Base-by-base conservation (phyloP, 2,113 vertebrate genomes). In the Anarhynchus alexandrinus region DNA sequence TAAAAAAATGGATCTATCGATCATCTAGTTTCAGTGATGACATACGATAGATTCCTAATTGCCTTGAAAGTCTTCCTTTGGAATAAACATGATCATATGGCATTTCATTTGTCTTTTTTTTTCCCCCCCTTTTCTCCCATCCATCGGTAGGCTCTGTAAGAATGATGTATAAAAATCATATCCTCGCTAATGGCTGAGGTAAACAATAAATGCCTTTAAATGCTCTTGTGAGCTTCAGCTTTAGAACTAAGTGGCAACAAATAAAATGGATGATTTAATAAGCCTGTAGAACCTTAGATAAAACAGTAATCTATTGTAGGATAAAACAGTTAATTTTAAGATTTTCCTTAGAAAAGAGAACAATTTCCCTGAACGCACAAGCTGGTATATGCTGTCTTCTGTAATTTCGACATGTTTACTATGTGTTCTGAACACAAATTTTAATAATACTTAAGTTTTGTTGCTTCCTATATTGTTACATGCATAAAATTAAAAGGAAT, bases 201-300 rank as follows among this genome's bases (percentile, higher is more conserved):
- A 57, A 40, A 77, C 5, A 88, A 34, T 64, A 93, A 95, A 77
- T 77, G 88, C 71, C 45, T 94, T 58, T 70, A 83, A 97, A 90
- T 86, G 94, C 74, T 86, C 62, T 85, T 82, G 85, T 72, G 66
- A 92, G 82, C 78, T 86, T 79, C 67, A 70, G 88, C 78, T 80
- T 77, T 27, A 65, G 10, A 86, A 66, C 49, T 77, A 86, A 96
- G 79, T 85, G 65, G 73, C 78, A 85, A 36, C 43, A 88, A 93
- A 93, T 82, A 83, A 81, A 90, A 81, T 38, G 42, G 40, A 62
- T 66, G 38, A 95, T 94, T 90, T 93, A 90, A 93, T 96, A 90
- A 90, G 86, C 79, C 88, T 52, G 71, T 15, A 57, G 86, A 77
- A 62, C 83, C 92, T 90, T 9, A 76, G 91, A 66, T 92, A 77